Evolutionary conservation across 2,797 vertebrate species (phyloP).

Genomic region (Spatula versicolor): DNA sequence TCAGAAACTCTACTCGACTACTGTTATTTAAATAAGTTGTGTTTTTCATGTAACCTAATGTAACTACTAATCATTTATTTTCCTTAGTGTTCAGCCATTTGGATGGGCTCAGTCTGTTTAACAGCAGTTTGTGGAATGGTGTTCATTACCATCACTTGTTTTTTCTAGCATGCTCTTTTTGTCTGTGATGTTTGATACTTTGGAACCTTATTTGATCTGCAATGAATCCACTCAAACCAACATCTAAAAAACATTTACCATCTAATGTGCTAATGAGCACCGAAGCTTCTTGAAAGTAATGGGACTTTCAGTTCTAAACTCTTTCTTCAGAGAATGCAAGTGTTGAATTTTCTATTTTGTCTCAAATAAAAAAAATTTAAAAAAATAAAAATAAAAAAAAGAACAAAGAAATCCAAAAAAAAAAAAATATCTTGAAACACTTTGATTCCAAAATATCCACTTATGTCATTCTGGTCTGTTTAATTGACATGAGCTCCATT

Average conservation of each 20-base stretch:
- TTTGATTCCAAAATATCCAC: neutral
- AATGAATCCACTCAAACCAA: neutral
- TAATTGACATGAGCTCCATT: neutral
- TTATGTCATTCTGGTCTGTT: neutral
- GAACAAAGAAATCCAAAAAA: neutral
- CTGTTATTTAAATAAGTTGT: neutral
- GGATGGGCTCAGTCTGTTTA: neutral
- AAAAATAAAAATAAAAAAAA: neutral
- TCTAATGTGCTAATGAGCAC: neutral
- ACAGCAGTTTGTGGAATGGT: neutral
- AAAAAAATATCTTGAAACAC: neutral
- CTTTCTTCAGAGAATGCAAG: neutral
- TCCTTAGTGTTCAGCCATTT: neutral
- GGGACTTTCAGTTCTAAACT: neutral
- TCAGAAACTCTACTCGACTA: neutral
- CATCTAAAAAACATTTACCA: neutral
- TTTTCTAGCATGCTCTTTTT: conserved; percentile 21
- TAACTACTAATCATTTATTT: neutral
- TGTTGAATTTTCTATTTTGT: neutral
- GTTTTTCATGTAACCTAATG: neutral
- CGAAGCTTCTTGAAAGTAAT: neutral
- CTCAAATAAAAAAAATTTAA: neutral
- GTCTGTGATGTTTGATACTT: neutral
- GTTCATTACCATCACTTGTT: conserved; percentile 6
- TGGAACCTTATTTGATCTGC: neutral